A percentile compares a stretch with the other conserved stretches of the same genome.
phyloP scores from a whole-genome alignment of 2,113 vertebrate genomes.

The Percina caprodes region DNA sequence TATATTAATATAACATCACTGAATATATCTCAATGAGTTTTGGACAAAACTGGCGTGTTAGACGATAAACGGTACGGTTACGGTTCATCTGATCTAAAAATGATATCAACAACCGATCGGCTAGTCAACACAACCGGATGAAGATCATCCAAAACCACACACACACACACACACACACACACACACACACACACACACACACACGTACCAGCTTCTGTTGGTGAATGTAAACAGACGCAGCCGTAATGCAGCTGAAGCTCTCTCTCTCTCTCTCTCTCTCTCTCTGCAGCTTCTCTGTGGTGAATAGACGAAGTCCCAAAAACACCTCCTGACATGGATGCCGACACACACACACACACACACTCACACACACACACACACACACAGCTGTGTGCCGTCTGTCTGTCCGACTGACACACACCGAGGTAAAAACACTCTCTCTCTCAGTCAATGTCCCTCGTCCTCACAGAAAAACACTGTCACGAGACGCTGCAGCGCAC shows the following conservation, averaged over 20 bases:
- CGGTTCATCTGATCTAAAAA: not conserved
- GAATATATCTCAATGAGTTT: no score
- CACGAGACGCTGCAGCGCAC: conserved; percentile 10
- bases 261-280: conserved; percentile 36
- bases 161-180: not conserved
- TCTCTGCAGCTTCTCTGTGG: conserved; percentile 46
- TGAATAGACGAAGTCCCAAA: not conserved
- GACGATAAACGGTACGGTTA: not conserved
- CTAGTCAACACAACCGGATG: not conserved
- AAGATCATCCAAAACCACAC: not conserved
- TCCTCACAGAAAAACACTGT: conserved; percentile 15
- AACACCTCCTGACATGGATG: not conserved
- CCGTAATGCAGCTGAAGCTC: conserved; percentile 56
- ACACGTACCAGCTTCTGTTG: conserved; percentile 34
- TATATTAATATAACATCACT: no score
- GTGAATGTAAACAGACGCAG: conserved; percentile 23
- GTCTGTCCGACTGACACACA: conserved; percentile 5
- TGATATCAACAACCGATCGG: not conserved
- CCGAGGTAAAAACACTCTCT: not conserved
- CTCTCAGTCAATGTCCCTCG: not conserved
- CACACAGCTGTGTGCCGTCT: conserved; percentile 15
- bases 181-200: conserved; percentile 20
- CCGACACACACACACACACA: conserved; percentile 12
- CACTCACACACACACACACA: conserved; percentile 9
- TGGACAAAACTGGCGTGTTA: not conserved